Base-by-base conservation (phyloP, 2,797 vertebrate species). In the Sebastes reedi region DNA sequence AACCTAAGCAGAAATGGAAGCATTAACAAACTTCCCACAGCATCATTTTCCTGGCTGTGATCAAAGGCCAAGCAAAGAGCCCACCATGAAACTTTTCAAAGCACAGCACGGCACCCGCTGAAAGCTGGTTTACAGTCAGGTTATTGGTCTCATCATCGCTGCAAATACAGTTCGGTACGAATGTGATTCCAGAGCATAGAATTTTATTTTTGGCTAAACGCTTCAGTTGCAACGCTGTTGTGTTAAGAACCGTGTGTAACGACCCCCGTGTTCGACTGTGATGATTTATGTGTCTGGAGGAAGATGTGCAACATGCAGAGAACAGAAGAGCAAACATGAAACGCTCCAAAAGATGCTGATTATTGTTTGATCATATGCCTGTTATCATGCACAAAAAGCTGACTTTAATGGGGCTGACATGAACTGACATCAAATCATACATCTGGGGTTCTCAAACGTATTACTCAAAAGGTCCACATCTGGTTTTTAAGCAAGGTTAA, bases 51-150 rank as follows among this genome's bases (percentile, higher is more conserved):
- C 73, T 61, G 70, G 58, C 65, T 56, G 72, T 79, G 82, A 90
- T 90, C 77, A 88, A 89, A 88, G 89, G 75, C 81, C 79, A 62
- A 78, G 32, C 73, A 71, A 81, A 80, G 66, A 81, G 69, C 70
- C 29, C 65, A 76, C 52, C 6, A 6, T 66, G 30, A 82, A 84
- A 79, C 61, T 56, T 88, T 81, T 83, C 30, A 80, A 68, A 83
- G 79, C 83, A 24, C 77, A 74, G 75, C 82, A 77, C 1, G 36
- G 11, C 55, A 58, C 7, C 61, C 58, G 52, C 76, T 76, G 55
- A 68, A 34, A 82, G 65, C 61, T 25, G 16, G 29, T 55, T 72
- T 65, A 73, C 39, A 75, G 67, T 42, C 30, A n/a, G 60, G 30
- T 22, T 81, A 67, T 39, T 71, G 64, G 75, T 78, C 72, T 83